A percentile compares a stretch with the other conserved stretches of the same genome.
Conservation (phyloP, 2,113 vertebrate genomes). For the Phoxinus phoxinus region DNA sequence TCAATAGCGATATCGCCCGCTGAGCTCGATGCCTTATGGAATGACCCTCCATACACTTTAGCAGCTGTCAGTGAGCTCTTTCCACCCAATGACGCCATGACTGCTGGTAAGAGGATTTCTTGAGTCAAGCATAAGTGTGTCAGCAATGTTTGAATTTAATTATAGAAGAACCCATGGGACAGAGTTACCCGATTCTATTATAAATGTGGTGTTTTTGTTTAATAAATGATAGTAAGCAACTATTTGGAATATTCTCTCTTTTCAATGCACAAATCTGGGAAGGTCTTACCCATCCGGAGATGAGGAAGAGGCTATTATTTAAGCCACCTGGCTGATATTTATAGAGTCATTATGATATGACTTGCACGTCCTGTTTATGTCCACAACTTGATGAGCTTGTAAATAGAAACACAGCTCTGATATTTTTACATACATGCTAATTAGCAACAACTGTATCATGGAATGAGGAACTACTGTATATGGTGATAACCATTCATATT, state of each 20-base stretch:
- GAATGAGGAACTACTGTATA: background rate
- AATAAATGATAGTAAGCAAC: constrained; percentile 59
- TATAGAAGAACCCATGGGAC: background rate
- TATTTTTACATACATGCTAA: background rate
- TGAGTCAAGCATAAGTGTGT: background rate
- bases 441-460: background rate
- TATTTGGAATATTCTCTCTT: constrained; percentile 68
- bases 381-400: constrained; percentile 1
- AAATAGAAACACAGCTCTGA: background rate
- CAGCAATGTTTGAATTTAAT: background rate
- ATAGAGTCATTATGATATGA: constrained; percentile 45
- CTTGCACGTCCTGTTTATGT: constrained; percentile 52
- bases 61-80: constrained; percentile 74
- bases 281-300: constrained; percentile 42
- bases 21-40: constrained; percentile 79
- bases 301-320: constrained; percentile 39
- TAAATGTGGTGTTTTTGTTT: background rate
- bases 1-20: constrained; percentile 76
- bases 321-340: constrained; percentile 56
- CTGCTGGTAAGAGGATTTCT: constrained; percentile 69
- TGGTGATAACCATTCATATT: background rate
- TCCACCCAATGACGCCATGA: constrained; percentile 76
- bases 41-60: constrained; percentile 73
- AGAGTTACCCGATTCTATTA: background rate
- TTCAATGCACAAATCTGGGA: constrained; percentile 65